These are phyloP conservation scores for Rhyzopertha dominica DNA, from an alignment of 1,140 invertebrate genomes.

Conservation along the genomic window DNA sequence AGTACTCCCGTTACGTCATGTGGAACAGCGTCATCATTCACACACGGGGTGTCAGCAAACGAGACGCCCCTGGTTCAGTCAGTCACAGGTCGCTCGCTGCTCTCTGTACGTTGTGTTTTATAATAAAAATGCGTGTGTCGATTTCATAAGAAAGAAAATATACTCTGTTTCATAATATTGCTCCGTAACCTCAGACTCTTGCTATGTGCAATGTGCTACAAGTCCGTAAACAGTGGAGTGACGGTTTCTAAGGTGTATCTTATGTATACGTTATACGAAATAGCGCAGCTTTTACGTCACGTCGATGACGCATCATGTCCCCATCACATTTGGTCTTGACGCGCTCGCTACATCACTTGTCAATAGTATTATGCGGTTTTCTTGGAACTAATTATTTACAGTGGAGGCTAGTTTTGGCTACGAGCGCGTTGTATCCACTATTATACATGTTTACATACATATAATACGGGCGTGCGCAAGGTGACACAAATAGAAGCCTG, in stretches of 20 bases:
- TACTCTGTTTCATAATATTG: constrained; percentile 36
- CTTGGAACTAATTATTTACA: too few relatives aligned
- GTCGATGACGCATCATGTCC: constrained; percentile 16
- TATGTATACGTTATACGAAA: constrained; percentile 22
- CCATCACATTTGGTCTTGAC: constrained; percentile 13
- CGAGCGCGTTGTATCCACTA: too few relatives aligned
- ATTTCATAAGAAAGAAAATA: constrained; percentile 35
- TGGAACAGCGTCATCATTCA: too few relatives aligned
- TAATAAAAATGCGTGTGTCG: constrained; percentile 24
- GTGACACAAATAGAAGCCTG: too few relatives aligned
- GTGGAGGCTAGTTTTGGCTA: constrained; percentile 26
- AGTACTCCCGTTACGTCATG: too few relatives aligned
- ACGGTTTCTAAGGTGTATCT: constrained; percentile 19
- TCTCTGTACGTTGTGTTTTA: too few relatives aligned
- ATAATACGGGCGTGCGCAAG: too few relatives aligned
- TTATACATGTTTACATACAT: too few relatives aligned
- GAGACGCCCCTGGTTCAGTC: too few relatives aligned
- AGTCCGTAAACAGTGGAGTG: constrained; percentile 37
- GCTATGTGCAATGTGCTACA: constrained; percentile 43
- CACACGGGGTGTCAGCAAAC: too few relatives aligned
- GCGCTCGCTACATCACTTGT: constrained; percentile 19
- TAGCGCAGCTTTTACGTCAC: constrained; percentile 7
- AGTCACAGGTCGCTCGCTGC: too few relatives aligned
- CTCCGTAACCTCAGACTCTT: constrained; percentile 43
- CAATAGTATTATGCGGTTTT: constrained; percentile 20